Base-by-base conservation (phyloP, 2,888 invertebrate genomes). In the Drosophila parthenogenetica region DNA sequence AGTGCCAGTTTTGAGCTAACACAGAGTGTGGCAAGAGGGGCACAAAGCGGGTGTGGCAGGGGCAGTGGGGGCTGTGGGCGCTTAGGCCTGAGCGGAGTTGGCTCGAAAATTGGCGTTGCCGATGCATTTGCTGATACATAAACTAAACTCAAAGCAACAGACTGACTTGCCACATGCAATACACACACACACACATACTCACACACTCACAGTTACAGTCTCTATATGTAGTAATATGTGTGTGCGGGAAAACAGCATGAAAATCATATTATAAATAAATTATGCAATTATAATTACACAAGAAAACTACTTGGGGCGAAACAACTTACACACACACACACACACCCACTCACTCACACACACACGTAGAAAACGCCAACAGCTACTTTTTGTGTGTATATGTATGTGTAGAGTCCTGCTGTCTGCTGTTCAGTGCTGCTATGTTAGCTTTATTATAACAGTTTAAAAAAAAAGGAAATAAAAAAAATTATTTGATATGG, bases 231-330 rank as follows among this genome's bases (percentile, higher is more conserved):
- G 35, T 35, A 42, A 17, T 42, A 42, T 51, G 53, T 69, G 59
- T 66, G 67, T 39, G 35, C 60, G 72, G 62, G 83, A 83, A 87
- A 83, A 83, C 75, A 88, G 85, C 89, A 85, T 85, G 89, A 85
- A 87, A 85, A 84, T 88, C 85, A 85, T 87, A 86, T 86, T 87
- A 86, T 89, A 86, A 87, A 86, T 86, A 86, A 86, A 86, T 86
- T 86, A 86, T 86, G 86, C 89, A 86, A 86, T 86, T 86, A 86
- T 86, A 86, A 86, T 86, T 89, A 86, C 89, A 86, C 86, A 86
- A 86, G 86, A 87, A 87, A 86, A 89, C 89, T 89, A 89, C 84
- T 88, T 89, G 85, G 84, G 87, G 88, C 87, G 69, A 81, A 84
- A 84, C 81, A 86, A 79, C 71, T 69, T 60, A 71, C 71, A 72